Conservation (phyloP, 2,888 invertebrate species). For the Erpobdella octoculata region DNA sequence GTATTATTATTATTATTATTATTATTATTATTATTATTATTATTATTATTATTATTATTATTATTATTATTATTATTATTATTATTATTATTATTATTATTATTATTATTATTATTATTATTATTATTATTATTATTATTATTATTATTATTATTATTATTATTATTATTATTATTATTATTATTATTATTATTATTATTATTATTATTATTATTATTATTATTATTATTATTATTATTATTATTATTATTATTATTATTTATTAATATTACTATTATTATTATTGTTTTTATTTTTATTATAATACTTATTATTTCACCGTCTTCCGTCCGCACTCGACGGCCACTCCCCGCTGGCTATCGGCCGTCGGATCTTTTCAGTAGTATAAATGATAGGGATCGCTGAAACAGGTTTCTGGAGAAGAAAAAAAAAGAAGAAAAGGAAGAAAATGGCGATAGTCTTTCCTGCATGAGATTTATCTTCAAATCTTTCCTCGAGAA, state of each 20-base stretch:
- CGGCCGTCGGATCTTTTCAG: no score
- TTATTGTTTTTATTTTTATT: no score
- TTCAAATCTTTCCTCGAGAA: no score
- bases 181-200: background rate
- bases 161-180: background rate
- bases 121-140: background rate
- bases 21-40: background rate
- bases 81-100: background rate
- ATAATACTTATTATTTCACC: no score
- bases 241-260: background rate
- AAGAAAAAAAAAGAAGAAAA: background rate
- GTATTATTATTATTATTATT: no score
- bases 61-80: slow-evolving; percentile 1
- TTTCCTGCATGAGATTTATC: no score
- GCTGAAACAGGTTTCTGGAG: no score
- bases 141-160: background rate
- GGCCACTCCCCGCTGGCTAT: no score
- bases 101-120: background rate
- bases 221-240: background rate
- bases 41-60: background rate
- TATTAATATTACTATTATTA: background rate
- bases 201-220: slow-evolving; percentile 12
- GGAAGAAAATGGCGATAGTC: background rate
- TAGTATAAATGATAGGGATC: no score
- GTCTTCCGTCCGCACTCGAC: no score